These are phyloP conservation scores for Leptinotarsa peninsularis DNA, from an alignment of 2,888 invertebrate genomes.

Conservation along the genomic window DNA sequence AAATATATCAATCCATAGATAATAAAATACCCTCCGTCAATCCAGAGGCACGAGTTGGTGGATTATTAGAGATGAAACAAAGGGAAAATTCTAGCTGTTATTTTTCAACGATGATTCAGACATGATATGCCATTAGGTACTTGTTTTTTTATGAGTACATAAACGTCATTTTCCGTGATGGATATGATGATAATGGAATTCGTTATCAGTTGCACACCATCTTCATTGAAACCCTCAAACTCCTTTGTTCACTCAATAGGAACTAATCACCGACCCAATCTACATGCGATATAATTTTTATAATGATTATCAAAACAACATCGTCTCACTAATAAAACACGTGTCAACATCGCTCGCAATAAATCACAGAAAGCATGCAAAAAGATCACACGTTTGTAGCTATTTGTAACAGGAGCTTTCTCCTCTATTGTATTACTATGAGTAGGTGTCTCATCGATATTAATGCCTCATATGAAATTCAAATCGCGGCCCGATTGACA, in stretches of 20 bases:
- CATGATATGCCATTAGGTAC: too few species aligned
- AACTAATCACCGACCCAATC: conserved; percentile 2
- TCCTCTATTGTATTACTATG: conserved; percentile 49
- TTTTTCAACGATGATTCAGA: too few species aligned
- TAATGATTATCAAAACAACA: conserved; percentile 25
- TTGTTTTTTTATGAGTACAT: too few species aligned
- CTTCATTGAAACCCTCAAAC: neutral
- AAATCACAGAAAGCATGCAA: conserved; percentile 47
- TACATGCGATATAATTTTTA: conserved; percentile 29
- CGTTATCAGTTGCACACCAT: too few species aligned
- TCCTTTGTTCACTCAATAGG: neutral
- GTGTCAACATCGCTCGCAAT: conserved; percentile 48
- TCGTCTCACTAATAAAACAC: conserved; percentile 40
- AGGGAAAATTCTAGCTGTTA: too few species aligned
- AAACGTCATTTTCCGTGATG: too few species aligned
- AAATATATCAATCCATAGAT: too few species aligned
- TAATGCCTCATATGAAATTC: conserved; percentile 38
- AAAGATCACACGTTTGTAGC: conserved; percentile 39
- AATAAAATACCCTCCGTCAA: too few species aligned
- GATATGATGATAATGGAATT: too few species aligned
- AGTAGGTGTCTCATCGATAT: conserved; percentile 43
- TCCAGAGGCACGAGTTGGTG: too few species aligned
- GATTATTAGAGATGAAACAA: too few species aligned
- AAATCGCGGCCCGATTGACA: conserved; percentile 39
- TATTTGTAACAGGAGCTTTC: conserved; percentile 51